Conservation (phyloP, 1,140 invertebrate genomes). For the Octopus sinensis region DNA sequence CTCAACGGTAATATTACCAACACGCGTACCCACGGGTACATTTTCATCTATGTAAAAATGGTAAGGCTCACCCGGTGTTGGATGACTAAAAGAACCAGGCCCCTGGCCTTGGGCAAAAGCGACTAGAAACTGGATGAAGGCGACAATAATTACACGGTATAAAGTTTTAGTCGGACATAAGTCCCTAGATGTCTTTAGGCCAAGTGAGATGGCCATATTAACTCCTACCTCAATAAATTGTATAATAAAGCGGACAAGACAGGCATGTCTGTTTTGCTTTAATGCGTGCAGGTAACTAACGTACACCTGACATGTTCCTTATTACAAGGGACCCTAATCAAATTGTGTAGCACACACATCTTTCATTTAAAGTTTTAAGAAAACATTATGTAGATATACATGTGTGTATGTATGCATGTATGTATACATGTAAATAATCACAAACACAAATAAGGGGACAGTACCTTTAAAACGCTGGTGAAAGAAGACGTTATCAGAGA, state of each 20-base stretch:
- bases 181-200: not conserved
- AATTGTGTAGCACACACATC: too few species aligned
- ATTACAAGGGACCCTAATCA: too few species aligned
- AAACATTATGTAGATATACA: too few species aligned
- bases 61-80: conserved; percentile 20
- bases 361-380: too few species aligned
- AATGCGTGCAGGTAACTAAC: not conserved
- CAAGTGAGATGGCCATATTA: not conserved
- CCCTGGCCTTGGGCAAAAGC: conserved; percentile 33
- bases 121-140: conserved; percentile 33
- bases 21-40: conserved; percentile 21
- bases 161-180: conserved; percentile 15
- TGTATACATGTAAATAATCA: too few species aligned
- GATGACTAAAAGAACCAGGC: conserved; percentile 22
- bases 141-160: conserved; percentile 23
- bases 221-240: conserved; percentile 3
- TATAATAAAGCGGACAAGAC: not conserved
- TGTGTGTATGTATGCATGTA: too few species aligned
- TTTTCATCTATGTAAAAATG: conserved; percentile 26
- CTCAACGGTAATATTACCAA: conserved; percentile 24
- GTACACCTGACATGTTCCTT: not conserved
- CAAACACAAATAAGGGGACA: too few species aligned
- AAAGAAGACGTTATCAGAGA: too few species aligned
- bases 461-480: too few species aligned
- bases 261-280: not conserved